Evolutionary conservation across 2,888 invertebrate species (phyloP), one percentile per base, ranked within the genome.

Genomic region (Amphimallon solstitiale): DNA sequence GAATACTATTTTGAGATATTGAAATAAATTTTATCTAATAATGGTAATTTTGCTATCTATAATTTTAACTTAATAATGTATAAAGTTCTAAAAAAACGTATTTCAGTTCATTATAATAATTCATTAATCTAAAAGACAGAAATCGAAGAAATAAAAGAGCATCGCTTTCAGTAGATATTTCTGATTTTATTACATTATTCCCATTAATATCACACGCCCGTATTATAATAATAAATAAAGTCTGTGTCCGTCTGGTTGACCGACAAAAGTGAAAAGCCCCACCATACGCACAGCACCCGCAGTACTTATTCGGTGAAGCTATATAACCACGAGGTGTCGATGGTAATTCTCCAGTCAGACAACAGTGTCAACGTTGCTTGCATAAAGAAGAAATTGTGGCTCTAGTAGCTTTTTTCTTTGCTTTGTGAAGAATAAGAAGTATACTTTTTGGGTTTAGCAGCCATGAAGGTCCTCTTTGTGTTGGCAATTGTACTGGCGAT

Each of bases 401-500:
- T 14, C 7, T 29, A 12, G 12, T 7, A 29, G 37, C 19, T n/a
- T 37, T 17, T 37, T n/a, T 38, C 21, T 21, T 29, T 38, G 19
- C 38, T 54, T 10, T 10, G 19, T 45, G 19, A 29, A 29, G 29
- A 29, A 3, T 29, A 23, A 5, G 2, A 23, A 23, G 29, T 29
- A 29, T 29, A 7, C 9, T 29, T 1, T 29, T 29, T 29, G 29
- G 29, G 29, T 17, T 15, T 1, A 23, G 34, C 29, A 52, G 35
- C 37, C 29, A 88, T 88, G 87, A 88, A 88, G 81, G 84, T 82
- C 77, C 78, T 87, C 69, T 79, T 86, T 73, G 79, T 80, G 73
- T 68, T 80, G 65, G 84, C 84, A 68, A 84, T 87, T 72, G 83
- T 88, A 72, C 84, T 87, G 71, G 86, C 86, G 71, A 81, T 82